A percentile compares a stretch with the other conserved stretches of the same genome.
These are phyloP conservation scores for Struthio camelus DNA, from an alignment of 2,113 vertebrate genomes.

Conservation along the genomic window DNA sequence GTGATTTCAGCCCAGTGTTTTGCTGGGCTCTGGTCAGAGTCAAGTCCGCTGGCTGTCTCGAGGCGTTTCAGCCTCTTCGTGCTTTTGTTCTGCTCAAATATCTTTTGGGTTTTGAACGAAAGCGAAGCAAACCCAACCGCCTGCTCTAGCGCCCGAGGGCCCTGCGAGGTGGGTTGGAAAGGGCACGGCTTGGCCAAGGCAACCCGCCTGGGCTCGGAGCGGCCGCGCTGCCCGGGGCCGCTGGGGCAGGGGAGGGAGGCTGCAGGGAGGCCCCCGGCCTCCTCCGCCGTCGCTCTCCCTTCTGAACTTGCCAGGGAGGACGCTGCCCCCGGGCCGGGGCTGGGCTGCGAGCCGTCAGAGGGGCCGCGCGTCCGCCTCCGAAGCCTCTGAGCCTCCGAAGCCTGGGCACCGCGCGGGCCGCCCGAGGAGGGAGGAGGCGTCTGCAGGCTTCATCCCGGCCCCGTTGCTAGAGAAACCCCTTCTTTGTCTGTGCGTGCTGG, in stretches of 20 bases:
- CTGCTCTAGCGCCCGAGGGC: too few relatives aligned
- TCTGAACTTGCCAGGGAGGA: not conserved
- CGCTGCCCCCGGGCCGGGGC: not conserved
- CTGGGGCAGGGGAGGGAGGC: not conserved
- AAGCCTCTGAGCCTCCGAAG: too few relatives aligned
- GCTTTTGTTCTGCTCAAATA: not conserved
- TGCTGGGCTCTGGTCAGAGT: not conserved
- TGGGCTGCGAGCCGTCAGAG: too few relatives aligned
- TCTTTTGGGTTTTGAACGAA: not conserved
- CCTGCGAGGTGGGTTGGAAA: not conserved
- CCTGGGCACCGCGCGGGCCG: not conserved
- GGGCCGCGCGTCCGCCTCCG: too few relatives aligned
- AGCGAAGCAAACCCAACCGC: not conserved
- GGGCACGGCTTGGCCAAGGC: not conserved
- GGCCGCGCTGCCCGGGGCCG: not conserved
- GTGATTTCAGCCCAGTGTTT: not conserved
- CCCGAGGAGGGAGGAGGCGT: not conserved
- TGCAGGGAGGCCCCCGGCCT: not conserved
- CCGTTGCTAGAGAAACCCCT: conserved; percentile 55
- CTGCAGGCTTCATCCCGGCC: not conserved
- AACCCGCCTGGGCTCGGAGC: accelerated
- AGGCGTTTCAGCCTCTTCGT: not conserved
- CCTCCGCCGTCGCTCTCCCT: not conserved
- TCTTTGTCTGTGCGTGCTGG: conserved; percentile 50
- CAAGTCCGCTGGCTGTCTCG: not conserved